Evolutionary conservation across 1,140 invertebrate species (phyloP), one percentile per base, ranked within the genome.

Genomic region (Listronotus bonariensis): DNA sequence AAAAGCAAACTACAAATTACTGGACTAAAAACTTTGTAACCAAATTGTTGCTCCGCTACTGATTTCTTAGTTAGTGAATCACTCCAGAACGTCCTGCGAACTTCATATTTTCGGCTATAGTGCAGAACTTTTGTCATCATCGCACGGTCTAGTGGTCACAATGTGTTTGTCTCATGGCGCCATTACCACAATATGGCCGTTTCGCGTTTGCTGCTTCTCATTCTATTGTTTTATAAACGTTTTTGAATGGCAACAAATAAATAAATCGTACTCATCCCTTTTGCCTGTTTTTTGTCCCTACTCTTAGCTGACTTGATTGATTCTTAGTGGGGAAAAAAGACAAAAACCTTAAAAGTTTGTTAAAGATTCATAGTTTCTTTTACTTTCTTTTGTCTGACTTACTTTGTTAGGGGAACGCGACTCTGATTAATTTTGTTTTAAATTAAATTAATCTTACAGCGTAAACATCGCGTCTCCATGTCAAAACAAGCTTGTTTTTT

Each of bases 331-430:
- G 42, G 51, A 49, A 26, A 51, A 41, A 26, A 15, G 18, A 51
- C 18, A 53, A 52, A 43, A 53, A 62, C 36, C 11, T 3, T 36
- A 53, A 60, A 62, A 46, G 48, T 32, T 59, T 46, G 59, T 53
- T 62, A 62, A 62, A 62, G 59, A 62, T 62, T 62, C 59, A 62
- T 62, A 62, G 59, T 62, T 53, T 60, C 36, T 40, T 60, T 60
- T 52, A 43, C 54, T 57, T 62, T 53, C 59, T 49, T 62, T 62
- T 62, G 59, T 62, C 59, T 62, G 48, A 15, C 48, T 43, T 53
- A 62, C 59, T 20, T 34, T 48, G 52, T 62, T 62, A 53, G 18
- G 38, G n/a, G 51, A 52, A 53, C 59, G 18, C n/a, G 59, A 62
- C 49, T 43, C 40, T 53, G 59, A 62, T 64, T 64, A 57, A 64